Evolutionary conservation across 2,797 vertebrate genomes (phyloP).

Genomic region (Kryptopterus vitreolus): DNA sequence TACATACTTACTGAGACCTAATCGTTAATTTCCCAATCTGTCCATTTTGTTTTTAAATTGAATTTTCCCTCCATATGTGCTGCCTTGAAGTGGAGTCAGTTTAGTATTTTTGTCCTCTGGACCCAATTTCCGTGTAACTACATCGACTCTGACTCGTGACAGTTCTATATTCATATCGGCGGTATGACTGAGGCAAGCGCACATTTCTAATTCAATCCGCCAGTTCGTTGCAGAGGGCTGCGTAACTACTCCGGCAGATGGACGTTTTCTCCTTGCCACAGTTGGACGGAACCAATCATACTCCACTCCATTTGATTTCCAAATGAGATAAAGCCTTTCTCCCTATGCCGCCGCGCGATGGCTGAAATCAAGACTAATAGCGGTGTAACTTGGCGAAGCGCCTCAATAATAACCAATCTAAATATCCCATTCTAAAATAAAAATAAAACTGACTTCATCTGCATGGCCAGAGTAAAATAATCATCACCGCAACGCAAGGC

Average conservation of each 20-base stretch:
- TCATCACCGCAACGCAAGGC: conserved; percentile 3
- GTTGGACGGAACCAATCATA: conserved; percentile 40
- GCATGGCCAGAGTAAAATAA: background rate
- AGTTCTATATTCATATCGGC: conserved; percentile 14
- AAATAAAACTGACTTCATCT: conserved; percentile 6
- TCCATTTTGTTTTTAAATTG: background rate
- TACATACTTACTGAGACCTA: background rate
- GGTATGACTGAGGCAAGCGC: background rate
- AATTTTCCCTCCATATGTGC: background rate
- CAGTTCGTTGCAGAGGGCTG: conserved; percentile 24
- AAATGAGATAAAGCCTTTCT: conserved; percentile 43
- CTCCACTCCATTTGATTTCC: conserved; percentile 46
- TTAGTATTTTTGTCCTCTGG: conserved; percentile 2
- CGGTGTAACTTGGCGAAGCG: conserved; percentile 34
- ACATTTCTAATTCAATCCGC: conserved; percentile 35
- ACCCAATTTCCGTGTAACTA: conserved; percentile 14
- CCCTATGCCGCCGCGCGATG: conserved; percentile 15
- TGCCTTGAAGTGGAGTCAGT: background rate
- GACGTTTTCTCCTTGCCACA: conserved; percentile 32
- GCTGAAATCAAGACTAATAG: conserved; percentile 47
- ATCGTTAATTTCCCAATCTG: background rate
- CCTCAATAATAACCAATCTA: conserved; percentile 35
- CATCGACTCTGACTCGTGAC: background rate
- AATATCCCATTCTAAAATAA: conserved; percentile 28
- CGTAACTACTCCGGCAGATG: conserved; percentile 40